Conservation (phyloP, 1,140 invertebrate species). For the Saccostrea cuccullata region DNA sequence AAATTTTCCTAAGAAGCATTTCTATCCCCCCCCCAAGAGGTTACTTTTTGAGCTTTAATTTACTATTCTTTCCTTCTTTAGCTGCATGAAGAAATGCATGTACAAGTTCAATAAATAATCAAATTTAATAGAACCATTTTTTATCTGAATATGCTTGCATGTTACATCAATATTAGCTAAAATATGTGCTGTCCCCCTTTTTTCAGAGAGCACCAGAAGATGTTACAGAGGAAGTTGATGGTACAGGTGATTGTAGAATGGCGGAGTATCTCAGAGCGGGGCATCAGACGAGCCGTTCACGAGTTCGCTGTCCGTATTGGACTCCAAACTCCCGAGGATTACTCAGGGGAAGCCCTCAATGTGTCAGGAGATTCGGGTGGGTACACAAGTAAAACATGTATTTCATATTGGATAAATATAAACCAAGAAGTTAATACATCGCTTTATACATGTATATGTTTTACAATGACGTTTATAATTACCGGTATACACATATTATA, state of each 20-base stretch:
- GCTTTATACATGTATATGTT: no score
- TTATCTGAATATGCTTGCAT: not conserved
- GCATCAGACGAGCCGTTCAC: conserved; percentile 51
- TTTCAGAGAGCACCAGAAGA: conserved; percentile 57
- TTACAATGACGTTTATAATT: no score
- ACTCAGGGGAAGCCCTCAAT: not conserved
- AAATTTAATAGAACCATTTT: not conserved
- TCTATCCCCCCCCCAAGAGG: no score
- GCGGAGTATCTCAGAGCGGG: conserved; percentile 40
- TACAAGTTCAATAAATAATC: no score
- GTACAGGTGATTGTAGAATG: conserved; percentile 51
- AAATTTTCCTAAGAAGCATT: no score
- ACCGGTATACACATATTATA: no score
- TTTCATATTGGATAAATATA: no score
- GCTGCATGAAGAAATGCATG: no score
- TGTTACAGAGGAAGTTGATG: conserved; percentile 42
- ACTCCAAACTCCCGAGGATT: conserved; percentile 44
- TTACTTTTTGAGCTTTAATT: no score
- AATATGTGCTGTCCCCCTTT: not conserved
- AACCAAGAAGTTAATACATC: no score
- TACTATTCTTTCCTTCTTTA: no score
- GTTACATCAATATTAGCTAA: not conserved
- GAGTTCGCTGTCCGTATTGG: conserved; percentile 56
- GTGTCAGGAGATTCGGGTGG: conserved; percentile 45
- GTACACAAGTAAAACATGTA: not conserved